phyloP scores from a whole-genome alignment of 2,888 invertebrate genomes.

The Noctua comes region DNA sequence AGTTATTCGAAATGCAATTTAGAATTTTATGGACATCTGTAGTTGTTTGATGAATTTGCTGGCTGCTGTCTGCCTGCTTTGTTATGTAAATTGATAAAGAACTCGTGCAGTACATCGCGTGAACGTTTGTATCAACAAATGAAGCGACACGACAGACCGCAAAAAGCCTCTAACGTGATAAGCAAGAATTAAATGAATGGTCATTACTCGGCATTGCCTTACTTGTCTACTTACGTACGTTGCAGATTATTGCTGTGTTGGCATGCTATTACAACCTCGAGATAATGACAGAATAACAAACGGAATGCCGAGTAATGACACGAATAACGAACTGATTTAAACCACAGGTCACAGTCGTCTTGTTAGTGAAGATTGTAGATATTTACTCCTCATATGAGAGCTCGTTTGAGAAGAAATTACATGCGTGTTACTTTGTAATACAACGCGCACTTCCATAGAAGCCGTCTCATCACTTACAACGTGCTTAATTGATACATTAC shows the following conservation, averaged over 20 bases:
- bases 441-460: conserved; percentile 21
- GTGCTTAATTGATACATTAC: conserved; percentile 54
- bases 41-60: conserved; percentile 37
- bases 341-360: conserved; percentile 42
- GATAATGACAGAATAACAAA: conserved; percentile 63
- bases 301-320: conserved; percentile 50
- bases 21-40: conserved; percentile 34
- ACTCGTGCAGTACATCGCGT: conserved; percentile 53
- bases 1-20: conserved; percentile 45
- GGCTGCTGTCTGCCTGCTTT: conserved; percentile 38
- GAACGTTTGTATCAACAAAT: conserved; percentile 53
- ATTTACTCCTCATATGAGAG: conserved; percentile 40
- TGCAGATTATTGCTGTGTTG: conserved; percentile 57
- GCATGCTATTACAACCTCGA: conserved; percentile 47
- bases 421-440: conserved; percentile 46
- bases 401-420: conserved; percentile 50
- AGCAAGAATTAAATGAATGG: conserved; percentile 73
- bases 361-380: conserved; percentile 52
- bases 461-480: conserved; percentile 40
- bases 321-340: conserved; percentile 55
- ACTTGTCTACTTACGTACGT: conserved; percentile 66
- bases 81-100: conserved; percentile 58
- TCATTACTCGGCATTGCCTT: conserved; percentile 77
- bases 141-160: conserved; percentile 40
- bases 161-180: conserved; percentile 71